Base-by-base conservation (phyloP, 2,888 invertebrate species). In the Deladenus siricidicola region DNA sequence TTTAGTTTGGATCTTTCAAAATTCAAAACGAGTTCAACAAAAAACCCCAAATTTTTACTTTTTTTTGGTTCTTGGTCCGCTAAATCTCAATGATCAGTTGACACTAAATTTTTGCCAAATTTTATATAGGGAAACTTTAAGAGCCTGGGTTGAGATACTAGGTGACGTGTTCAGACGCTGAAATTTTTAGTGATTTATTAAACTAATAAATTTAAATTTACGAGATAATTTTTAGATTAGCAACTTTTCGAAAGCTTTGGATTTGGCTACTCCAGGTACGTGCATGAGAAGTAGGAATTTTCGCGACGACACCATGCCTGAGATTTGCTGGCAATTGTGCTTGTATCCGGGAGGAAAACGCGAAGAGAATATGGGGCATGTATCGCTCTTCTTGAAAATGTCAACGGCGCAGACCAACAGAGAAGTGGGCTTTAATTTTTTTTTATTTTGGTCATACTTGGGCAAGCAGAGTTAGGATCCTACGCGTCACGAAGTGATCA, bases 311-410 rank as follows among this genome's bases (percentile, higher is more conserved):
- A 54, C 61, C 0, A 67, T 74, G 45, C 71, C 77, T 6, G 77
- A 78, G 45, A 75, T 75, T 4, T 74, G 73, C 53, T 78, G 78
- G 78, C 78, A 78, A 55, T 56, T 78, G 19, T 79, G 77, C 50
- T 64, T 78, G 6, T 78, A 78, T 58, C 78, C 78, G 26, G 77
- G 76, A 17, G 78, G 78, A 6, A 79, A 79, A 53, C 68, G 78
- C 4, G 76, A 76, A 51, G 78, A 79, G 55, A 78, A 78, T 58
- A 62, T 64, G 4, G 73, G 75, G 51, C 67, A 78, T 58, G 76
- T 78, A 4, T 77, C 78, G 4, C 66, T 78, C 14, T 78, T 78
- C 52, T 62, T 78, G 30, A 78, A 78, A 65, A 78, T 78, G 78
- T 76, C 76, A 3, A 71, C 79, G 10, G 73, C 73, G 1, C 64